Evolutionary conservation across 2,113 vertebrate genomes (phyloP), one percentile per base, ranked within the genome.

Genomic region (Gavialis gangeticus): DNA sequence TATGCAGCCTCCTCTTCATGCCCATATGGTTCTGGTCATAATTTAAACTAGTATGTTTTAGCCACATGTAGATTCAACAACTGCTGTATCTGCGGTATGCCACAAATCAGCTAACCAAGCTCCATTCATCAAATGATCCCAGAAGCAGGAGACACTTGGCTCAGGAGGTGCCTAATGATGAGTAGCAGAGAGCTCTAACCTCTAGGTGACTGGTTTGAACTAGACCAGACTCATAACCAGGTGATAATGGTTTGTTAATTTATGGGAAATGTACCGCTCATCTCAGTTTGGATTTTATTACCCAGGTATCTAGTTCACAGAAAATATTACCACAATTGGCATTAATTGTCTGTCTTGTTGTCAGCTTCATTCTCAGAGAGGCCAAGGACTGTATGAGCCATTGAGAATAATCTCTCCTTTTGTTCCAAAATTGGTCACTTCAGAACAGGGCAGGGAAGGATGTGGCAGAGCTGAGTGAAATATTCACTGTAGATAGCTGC

Each of bases 1-100:
- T 1, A 6, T 14, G n/a, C 3, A 1, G 3, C 0, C 0, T 15
- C 55, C 30, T 15, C 30, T 25, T 2, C 22, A 10, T 25, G 4
- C 13, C 25, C 27, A 4, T 64, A 64, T 64, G 63, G 69, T 56
- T 27, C 58, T 62, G 18, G 16, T 34, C 6, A 5, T 15, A 28
- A 58, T 37, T 30, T 15, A 3, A 25, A 9, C 0, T 56, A 57
- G 79, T 34, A 55, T 66, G 24, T 24, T 63, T 30, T 12, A 34
- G 58, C 54, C 54, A 2, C 55, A 63, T 62, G 78, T 37, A 9
- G 3, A 25, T n/a, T 6, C 66, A n/a, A 37, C 0, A 0, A 11
- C 37, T 67, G 28, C 85, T 60, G 21, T 4, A 3, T 27, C 8
- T 5, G 46, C 80, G 12, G 73, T 4, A n/a, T 28, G 76, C 85